phyloP scores from a whole-genome alignment of 2,797 vertebrate genomes.

The Caiman crocodilus region DNA sequence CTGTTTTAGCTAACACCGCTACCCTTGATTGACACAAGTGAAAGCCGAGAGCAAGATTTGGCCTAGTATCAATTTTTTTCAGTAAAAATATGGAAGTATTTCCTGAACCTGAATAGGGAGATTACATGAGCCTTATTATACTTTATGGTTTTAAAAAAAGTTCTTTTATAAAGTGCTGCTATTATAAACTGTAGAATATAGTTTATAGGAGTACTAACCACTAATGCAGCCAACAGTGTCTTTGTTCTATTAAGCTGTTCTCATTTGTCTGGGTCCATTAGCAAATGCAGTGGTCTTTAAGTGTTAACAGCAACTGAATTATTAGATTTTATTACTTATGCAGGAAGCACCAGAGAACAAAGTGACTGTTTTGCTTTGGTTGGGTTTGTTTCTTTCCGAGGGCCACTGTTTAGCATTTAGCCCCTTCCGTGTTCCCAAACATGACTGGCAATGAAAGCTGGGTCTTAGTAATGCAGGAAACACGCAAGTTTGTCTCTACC shows the following conservation, averaged over 20 bases:
- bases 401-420: constrained; percentile 58
- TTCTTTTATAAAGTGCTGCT: constrained; percentile 65
- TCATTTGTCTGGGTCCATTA: constrained; percentile 74
- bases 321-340: constrained; percentile 67
- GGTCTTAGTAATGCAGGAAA: neutral
- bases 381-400: constrained; percentile 63
- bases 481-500: neutral
- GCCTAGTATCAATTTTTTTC: neutral
- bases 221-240: constrained; percentile 69
- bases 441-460: neutral
- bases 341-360: constrained; percentile 66
- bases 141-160: constrained; percentile 52
- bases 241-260: constrained; percentile 67
- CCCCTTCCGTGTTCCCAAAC: constrained; percentile 28
- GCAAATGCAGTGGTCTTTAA: constrained; percentile 74
- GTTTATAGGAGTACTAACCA: constrained; percentile 72
- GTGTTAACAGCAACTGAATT: constrained; percentile 67
- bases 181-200: constrained; percentile 62
- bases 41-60: constrained; percentile 10
- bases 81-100: constrained; percentile 3
- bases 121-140: constrained; percentile 49
- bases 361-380: constrained; percentile 61
- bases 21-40: constrained; percentile 25
- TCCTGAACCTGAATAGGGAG: neutral
- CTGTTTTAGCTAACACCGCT: neutral